Conservation (phyloP, 1,140 invertebrate species). For the Conopomorpha cramerella region DNA sequence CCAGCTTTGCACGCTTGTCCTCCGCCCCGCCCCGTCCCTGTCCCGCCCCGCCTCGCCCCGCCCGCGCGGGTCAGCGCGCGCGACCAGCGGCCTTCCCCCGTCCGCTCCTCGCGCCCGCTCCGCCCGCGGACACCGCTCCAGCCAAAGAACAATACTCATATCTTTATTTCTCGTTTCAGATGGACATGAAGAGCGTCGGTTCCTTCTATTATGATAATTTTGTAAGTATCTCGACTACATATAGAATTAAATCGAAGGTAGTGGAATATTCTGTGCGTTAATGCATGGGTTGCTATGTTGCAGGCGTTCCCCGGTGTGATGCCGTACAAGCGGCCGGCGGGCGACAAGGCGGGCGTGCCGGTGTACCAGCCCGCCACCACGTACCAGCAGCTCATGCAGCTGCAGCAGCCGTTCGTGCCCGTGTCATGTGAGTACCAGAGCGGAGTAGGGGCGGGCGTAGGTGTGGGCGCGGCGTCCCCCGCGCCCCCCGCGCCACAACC, state of each 20-base stretch:
- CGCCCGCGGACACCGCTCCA: conserved; percentile 18
- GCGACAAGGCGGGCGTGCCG: conserved; percentile 92
- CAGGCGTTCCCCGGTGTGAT: conserved; percentile 91
- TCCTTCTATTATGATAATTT: conserved; percentile 93
- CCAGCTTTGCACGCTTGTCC: conserved; percentile 46
- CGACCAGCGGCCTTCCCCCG: conserved; percentile 23
- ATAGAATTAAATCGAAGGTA: no score
- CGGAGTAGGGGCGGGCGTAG: no score
- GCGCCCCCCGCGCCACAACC: conserved; percentile 15
- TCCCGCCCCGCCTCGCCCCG: conserved; percentile 14
- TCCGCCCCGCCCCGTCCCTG: conserved; percentile 26
- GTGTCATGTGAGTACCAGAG: conserved; percentile 95
- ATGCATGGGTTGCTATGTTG: conserved; percentile 35
- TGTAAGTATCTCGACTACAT: conserved; percentile 85
- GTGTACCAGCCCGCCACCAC: conserved; percentile 92
- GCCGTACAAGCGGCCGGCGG: conserved; percentile 91
- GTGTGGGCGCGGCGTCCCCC: conserved; percentile 67
- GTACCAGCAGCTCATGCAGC: conserved; percentile 94
- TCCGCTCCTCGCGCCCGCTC: conserved; percentile 22
- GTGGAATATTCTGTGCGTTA: no score
- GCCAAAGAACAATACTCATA: conserved; percentile 31
- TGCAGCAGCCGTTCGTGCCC: conserved; percentile 91
- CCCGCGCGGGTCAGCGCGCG: conserved; percentile 21
- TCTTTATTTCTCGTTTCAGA: conserved; percentile 69
- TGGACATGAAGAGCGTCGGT: conserved; percentile 92